Percentiles rank a stretch among this genome's conserved stretches.
Conservation (phyloP, 2,113 vertebrate genomes). For the Tyrannus savana region DNA sequence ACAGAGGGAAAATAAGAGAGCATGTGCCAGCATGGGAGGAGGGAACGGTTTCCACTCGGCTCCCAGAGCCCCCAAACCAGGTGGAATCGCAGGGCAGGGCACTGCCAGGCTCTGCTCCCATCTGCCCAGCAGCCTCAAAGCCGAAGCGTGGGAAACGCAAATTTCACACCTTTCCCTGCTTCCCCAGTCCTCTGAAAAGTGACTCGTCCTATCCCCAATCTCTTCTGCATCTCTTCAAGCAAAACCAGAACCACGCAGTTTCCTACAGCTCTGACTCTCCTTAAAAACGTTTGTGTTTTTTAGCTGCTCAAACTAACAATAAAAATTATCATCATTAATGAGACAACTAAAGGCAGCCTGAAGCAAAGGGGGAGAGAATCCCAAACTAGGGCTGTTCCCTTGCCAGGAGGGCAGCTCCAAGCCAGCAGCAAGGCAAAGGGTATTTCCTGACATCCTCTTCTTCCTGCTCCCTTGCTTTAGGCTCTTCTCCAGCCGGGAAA, state of each 20-base stretch:
- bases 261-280: accelerated
- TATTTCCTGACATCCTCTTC: accelerated
- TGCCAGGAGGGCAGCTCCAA: neutral
- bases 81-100: neutral
- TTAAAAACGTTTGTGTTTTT: accelerated
- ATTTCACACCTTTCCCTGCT: accelerated
- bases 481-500: neutral
- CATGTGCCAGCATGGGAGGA: neutral
- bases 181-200: neutral
- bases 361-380: neutral
- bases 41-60: accelerated
- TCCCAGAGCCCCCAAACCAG: accelerated
- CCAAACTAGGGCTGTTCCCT: neutral
- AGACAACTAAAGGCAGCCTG: accelerated
- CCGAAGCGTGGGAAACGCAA: accelerated
- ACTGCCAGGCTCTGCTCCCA: neutral
- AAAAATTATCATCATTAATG: neutral
- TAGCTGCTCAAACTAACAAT: too few relatives aligned
- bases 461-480: too few relatives aligned
- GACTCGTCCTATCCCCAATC: accelerated
- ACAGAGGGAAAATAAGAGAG: neutral
- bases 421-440: neutral
- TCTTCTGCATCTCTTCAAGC: neutral
- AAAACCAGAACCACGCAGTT: accelerated
- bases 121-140: neutral